phyloP scores from a whole-genome alignment of 2,888 invertebrate genomes.

The Tipula unca region DNA sequence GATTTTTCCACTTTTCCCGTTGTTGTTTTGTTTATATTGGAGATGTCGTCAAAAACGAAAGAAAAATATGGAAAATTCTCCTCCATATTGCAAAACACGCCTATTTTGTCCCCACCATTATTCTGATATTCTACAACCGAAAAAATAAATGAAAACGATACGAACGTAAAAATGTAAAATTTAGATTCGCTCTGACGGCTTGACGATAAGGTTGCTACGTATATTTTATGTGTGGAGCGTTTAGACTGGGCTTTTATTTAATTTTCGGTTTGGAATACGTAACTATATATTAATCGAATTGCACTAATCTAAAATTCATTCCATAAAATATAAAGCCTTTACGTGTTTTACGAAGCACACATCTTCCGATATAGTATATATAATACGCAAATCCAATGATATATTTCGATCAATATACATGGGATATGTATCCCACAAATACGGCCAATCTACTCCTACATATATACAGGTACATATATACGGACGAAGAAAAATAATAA shows the following conservation, averaged over 20 bases:
- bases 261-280: not conserved
- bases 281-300: not conserved
- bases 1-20: not conserved
- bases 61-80: too few relatives aligned
- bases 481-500: not conserved
- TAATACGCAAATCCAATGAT: not conserved
- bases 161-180: not conserved
- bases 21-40: not conserved
- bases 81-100: not conserved
- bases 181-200: not conserved
- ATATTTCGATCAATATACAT: not conserved
- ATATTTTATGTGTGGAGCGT: not conserved
- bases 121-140: not conserved
- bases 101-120: not conserved
- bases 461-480: not conserved
- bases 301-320: not conserved
- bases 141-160: not conserved
- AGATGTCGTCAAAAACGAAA: too few relatives aligned
- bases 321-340: not conserved
- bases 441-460: not conserved
- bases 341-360: not conserved
- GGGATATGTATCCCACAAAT: not conserved
- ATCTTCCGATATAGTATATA: not conserved
- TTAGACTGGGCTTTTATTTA: not conserved
- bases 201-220: not conserved